Evolutionary conservation across 2,113 vertebrate genomes (phyloP), one percentile per base, ranked within the genome.

Genomic region (Centropus unirufus): DNA sequence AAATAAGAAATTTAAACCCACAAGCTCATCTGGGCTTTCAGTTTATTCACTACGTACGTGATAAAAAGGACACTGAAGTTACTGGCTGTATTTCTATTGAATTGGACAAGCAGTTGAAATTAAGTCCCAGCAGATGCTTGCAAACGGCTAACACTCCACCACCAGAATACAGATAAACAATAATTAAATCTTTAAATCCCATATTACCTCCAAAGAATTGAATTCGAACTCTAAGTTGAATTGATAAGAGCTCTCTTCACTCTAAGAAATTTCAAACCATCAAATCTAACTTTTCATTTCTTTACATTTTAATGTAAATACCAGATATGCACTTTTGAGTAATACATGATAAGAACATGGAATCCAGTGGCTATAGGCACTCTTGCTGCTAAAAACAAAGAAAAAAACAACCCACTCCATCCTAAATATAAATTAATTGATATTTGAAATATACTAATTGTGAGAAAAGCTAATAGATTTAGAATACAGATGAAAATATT

Each of bases 371-470:
- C 32, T 89, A 62, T 15, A 42, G 18, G 18, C 29, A 42, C 14
- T 47, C 24, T 21, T 57, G 29, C 29, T 83, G 24, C 3, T 51
- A 58, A 47, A 79, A 75, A 34, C 10, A n/a, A n/a, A 62, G 47
- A 42, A 46, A 51, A 30, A 3, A 11, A 7, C 29, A 5, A 11
- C 8, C 4, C 17, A 40, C 6, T 1, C 4, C 4, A 46, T 51
- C 16, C 13, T 51, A 58, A 70, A 74, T 76, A 39, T 34, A 81
- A 66, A 32, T 16, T 19, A 55, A 72, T 22, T 14, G 27, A 11
- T 46, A 34, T 63, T 92, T 83, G 62, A 5, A 36, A 13, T 62
- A 34, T 57, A 30, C 7, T 39, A 8, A 26, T 63, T 51, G 36
- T 49, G 8, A 73, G 46, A 74, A 89, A 49, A 54, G 3, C 11